phyloP scores from a whole-genome alignment of 2,797 vertebrate genomes.

The Orestias chungarensis region DNA sequence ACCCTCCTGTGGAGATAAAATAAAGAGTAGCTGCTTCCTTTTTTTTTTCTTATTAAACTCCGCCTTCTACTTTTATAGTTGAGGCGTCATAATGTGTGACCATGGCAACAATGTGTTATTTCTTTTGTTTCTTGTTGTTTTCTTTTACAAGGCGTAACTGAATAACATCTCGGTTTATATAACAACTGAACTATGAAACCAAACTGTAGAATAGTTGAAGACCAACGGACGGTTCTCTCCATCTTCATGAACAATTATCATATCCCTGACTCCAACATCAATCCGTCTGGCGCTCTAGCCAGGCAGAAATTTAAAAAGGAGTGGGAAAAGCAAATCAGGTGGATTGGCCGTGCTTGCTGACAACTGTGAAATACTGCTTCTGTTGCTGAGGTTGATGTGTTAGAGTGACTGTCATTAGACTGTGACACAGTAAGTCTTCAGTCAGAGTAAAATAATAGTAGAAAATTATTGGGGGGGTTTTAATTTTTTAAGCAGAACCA shows the following conservation, averaged over 20 bases:
- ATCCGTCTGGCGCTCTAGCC: neutral
- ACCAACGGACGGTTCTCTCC: too few species aligned
- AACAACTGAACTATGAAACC: neutral
- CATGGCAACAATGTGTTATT: neutral
- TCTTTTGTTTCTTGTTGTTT: too few species aligned
- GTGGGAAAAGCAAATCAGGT: neutral
- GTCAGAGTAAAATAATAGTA: too few species aligned
- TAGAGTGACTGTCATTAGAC: too few species aligned
- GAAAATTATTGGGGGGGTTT: too few species aligned
- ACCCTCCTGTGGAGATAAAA: neutral
- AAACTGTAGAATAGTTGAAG: too few species aligned
- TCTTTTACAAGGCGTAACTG: neutral
- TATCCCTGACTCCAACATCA: neutral
- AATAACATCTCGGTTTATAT: neutral
- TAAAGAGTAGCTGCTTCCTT: neutral
- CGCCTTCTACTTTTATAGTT: neutral
- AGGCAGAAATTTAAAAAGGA: neutral
- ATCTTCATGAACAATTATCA: neutral
- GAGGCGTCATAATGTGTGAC: neutral
- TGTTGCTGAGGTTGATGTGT: too few species aligned
- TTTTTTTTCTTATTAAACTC: too few species aligned
- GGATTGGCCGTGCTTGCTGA: neutral
- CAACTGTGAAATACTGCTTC: neutral
- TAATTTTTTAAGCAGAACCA: too few species aligned
- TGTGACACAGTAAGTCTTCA: too few species aligned